These are phyloP conservation scores for Stomatorhinus walkeri DNA, from an alignment of 2,797 vertebrate genomes.

Conservation along the genomic window DNA sequence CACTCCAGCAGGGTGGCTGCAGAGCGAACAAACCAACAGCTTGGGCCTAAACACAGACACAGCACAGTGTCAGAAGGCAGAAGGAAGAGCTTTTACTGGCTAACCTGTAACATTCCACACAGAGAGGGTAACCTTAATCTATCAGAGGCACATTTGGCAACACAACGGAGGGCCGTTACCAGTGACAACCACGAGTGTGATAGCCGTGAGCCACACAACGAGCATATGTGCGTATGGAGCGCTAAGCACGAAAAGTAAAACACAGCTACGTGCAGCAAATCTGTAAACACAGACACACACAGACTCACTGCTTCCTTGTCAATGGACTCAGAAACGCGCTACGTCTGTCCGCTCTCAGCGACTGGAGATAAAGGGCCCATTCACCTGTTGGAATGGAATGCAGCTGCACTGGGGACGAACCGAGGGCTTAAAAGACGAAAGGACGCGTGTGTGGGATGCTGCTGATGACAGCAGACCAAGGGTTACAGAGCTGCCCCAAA, in stretches of 20 bases:
- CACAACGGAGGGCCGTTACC: neutral
- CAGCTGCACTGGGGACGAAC: neutral
- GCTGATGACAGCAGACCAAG: neutral
- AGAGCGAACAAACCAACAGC: neutral
- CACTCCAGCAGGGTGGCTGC: neutral
- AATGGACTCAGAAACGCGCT: neutral
- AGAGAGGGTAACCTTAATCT: neutral
- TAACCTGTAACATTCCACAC: neutral
- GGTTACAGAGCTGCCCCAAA: neutral
- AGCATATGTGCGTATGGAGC: neutral
- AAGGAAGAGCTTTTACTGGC: neutral
- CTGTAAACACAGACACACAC: neutral
- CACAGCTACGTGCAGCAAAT: neutral
- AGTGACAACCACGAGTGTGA: neutral
- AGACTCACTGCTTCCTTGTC: neutral
- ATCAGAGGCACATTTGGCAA: neutral
- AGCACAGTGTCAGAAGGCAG: neutral
- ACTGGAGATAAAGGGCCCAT: conserved; percentile 29
- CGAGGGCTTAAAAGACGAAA: neutral
- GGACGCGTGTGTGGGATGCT: neutral
- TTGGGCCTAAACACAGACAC: neutral
- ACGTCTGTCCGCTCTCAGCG: neutral
- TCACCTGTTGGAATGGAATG: conserved; percentile 23
- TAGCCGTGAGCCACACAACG: neutral
- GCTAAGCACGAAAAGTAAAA: neutral